A percentile compares a stretch with the other conserved stretches of the same genome.
phyloP scores from a whole-genome alignment of 1,140 invertebrate genomes.

The Cyrtorhinus lividipennis region DNA sequence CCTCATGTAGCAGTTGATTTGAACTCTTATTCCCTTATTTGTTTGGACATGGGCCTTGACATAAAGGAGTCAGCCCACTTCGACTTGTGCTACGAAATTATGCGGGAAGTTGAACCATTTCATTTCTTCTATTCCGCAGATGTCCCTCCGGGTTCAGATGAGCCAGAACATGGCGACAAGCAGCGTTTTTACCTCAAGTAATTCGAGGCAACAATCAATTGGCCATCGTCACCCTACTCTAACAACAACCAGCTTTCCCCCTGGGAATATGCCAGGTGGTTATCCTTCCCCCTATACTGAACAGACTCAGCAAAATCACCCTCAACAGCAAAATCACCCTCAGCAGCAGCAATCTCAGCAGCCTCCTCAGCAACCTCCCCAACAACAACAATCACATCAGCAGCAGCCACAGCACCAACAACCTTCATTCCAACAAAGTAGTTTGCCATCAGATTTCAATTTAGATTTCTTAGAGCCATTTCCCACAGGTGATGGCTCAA shows the following conservation, averaged over 20 bases:
- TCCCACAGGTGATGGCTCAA: constrained; percentile 11
- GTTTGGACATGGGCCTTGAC: no score
- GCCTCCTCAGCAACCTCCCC: constrained; percentile 29
- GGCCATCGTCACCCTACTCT: constrained; percentile 30
- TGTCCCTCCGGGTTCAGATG: constrained; percentile 18
- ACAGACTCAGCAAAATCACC: constrained; percentile 24
- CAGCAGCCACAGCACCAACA: constrained; percentile 20
- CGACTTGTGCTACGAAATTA: no score
- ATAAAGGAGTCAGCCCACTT: no score
- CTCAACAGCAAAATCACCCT: constrained; percentile 27
- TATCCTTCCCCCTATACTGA: constrained; percentile 7
- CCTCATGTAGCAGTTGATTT: no score
- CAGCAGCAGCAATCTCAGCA: constrained; percentile 25
- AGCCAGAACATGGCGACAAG: constrained; percentile 28
- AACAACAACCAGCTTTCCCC: constrained; percentile 16
- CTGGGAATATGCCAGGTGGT: constrained; percentile 17
- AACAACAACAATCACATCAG: constrained; percentile 29
- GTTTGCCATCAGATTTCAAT: constrained; percentile 50
- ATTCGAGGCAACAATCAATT: constrained; percentile 38
- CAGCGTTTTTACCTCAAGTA: constrained; percentile 31
- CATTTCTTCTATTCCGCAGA: no score
- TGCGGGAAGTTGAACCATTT: no score
- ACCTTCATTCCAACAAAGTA: constrained; percentile 21
- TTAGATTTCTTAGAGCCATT: constrained; percentile 62
- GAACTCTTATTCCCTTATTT: no score